Conservation (phyloP, 1,140 invertebrate genomes). For the Drosophila malerkotliana region DNA sequence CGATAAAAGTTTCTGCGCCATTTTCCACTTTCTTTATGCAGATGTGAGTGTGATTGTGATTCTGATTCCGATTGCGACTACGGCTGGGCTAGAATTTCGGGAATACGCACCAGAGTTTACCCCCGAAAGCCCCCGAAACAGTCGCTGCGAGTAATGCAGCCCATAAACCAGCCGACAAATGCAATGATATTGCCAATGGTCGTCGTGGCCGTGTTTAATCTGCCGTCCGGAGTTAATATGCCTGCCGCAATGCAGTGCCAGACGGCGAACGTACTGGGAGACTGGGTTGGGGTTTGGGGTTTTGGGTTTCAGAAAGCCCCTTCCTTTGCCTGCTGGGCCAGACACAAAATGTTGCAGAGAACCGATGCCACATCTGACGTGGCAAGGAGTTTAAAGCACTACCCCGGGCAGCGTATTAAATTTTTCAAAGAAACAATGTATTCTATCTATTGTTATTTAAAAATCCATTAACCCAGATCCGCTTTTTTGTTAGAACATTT, state of each 20-base stretch:
- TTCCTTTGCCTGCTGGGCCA: not conserved
- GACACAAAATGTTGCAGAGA: not conserved
- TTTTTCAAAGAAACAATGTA: not conserved
- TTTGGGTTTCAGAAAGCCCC: not conserved
- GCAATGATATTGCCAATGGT: conserved; percentile 56
- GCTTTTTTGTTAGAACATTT: not conserved
- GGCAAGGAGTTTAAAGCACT: not conserved
- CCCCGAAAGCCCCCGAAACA: not conserved
- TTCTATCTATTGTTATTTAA: conserved; percentile 9
- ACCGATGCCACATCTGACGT: not conserved
- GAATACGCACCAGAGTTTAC: conserved; percentile 38
- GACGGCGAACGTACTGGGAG: conserved; percentile 10
- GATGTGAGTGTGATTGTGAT: conserved; percentile 8
- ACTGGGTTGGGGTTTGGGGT: not conserved
- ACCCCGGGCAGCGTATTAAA: not conserved
- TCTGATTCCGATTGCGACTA: not conserved
- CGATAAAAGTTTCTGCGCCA: conserved; percentile 79
- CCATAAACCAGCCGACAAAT: conserved; percentile 71
- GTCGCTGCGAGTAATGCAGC: conserved; percentile 41
- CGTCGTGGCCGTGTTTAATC: conserved; percentile 56
- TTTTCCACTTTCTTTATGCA: conserved; percentile 68
- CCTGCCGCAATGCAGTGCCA: conserved; percentile 54
- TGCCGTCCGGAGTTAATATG: conserved; percentile 47
- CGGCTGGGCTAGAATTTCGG: conserved; percentile 23
- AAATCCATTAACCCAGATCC: conserved; percentile 3